Evolutionary conservation across 2,888 invertebrate species (phyloP).

Genomic region (Brachypalpus laphriformis): DNA sequence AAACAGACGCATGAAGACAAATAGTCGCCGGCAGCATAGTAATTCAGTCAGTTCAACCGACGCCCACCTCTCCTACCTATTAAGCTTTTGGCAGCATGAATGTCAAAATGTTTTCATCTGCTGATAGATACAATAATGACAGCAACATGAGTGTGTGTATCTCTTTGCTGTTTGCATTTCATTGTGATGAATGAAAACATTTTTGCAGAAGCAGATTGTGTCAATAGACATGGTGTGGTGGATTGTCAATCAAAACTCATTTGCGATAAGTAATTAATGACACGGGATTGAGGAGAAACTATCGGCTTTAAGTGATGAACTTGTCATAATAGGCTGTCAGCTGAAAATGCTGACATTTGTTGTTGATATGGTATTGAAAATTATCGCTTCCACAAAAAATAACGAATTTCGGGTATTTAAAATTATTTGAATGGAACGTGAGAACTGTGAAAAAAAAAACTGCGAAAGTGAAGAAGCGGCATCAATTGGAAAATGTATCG

Average conservation of each 20-base stretch:
- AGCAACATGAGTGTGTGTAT: background rate
- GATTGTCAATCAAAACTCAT: slow-evolving; percentile 20
- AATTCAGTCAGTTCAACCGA: background rate
- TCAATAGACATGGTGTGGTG: slow-evolving; percentile 9
- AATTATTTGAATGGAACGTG: too few species aligned
- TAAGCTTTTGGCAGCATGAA: slow-evolving; percentile 10
- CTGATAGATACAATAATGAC: slow-evolving; percentile 15
- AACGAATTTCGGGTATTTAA: too few species aligned
- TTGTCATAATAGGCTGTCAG: background rate
- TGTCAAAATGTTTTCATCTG: slow-evolving; percentile 32
- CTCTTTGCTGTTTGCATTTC: slow-evolving; percentile 27
- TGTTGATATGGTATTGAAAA: background rate
- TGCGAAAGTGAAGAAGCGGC: too few species aligned
- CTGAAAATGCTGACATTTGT: background rate
- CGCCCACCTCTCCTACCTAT: background rate
- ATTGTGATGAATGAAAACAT: slow-evolving; percentile 45
- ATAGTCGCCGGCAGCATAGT: slow-evolving; percentile 1
- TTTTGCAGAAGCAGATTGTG: slow-evolving; percentile 29
- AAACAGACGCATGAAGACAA: slow-evolving; percentile 33
- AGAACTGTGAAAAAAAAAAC: too few species aligned
- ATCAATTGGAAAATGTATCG: too few species aligned
- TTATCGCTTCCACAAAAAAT: too few species aligned
- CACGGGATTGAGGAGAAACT: slow-evolving; percentile 13
- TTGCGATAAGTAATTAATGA: slow-evolving; percentile 16
- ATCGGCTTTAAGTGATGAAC: background rate